Conservation (phyloP, 2,888 invertebrate species). For the Lottia gigantea region DNA sequence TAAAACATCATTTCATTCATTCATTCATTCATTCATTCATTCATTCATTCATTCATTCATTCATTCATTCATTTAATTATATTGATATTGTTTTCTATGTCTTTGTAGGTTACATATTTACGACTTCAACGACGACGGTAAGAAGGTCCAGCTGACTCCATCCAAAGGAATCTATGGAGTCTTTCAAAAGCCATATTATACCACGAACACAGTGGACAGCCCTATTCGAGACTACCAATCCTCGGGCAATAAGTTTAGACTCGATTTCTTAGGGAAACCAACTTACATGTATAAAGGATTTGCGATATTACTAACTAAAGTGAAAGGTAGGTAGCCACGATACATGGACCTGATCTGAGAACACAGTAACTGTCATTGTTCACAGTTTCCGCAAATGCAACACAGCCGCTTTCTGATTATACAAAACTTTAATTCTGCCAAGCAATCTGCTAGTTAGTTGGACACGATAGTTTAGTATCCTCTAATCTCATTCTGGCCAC, state of each 20-base stretch:
- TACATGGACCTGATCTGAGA: not conserved
- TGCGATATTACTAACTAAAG: slow-evolving; percentile 45
- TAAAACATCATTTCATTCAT: too few species aligned
- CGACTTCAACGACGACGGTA: slow-evolving; percentile 34
- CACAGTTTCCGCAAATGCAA: too few species aligned
- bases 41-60: too few species aligned
- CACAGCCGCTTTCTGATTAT: too few species aligned
- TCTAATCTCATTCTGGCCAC: too few species aligned
- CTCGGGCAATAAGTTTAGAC: slow-evolving; percentile 35
- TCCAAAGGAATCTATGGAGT: slow-evolving; percentile 47
- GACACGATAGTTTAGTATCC: too few species aligned
- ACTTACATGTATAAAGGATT: slow-evolving; percentile 49
- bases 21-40: too few species aligned
- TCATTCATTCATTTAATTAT: too few species aligned
- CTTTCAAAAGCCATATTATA: slow-evolving; percentile 41
- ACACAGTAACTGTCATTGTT: not conserved
- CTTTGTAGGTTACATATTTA: slow-evolving; percentile 48
- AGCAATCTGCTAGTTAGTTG: not conserved
- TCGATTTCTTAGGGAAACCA: slow-evolving; percentile 54
- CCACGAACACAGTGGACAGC: slow-evolving; percentile 33
- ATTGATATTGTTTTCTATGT: too few species aligned
- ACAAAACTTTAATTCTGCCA: too few species aligned
- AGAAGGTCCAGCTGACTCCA: slow-evolving; percentile 37
- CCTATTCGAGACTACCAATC: slow-evolving; percentile 43
- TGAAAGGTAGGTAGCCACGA: slow-evolving; percentile 37